Conservation (phyloP, 2,888 invertebrate genomes). For the Apamea monoglypha region DNA sequence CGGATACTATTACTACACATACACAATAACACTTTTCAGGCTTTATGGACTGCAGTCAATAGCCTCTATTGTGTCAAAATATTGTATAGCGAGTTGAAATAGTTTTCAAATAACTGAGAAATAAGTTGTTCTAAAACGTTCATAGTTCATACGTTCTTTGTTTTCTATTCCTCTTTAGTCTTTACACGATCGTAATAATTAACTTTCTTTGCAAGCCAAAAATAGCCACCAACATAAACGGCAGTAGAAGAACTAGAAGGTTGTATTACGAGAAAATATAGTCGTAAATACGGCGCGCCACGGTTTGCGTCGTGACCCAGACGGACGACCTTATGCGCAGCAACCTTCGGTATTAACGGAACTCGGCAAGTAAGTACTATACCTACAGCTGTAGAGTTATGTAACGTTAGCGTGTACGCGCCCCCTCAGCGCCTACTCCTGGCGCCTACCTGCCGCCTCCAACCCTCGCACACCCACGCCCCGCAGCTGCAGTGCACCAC, state of each 20-base stretch:
- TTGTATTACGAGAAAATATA: conserved; percentile 58
- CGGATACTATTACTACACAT: conserved; percentile 45
- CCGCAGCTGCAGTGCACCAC: conserved; percentile 83
- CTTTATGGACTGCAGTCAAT: background rate
- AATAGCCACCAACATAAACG: conserved; percentile 42
- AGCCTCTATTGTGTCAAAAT: conserved; percentile 2
- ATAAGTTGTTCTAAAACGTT: background rate
- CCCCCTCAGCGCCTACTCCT: conserved; percentile 72
- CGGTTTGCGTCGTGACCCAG: conserved; percentile 76
- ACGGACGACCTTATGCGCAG: conserved; percentile 83
- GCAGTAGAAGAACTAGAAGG: conserved; percentile 47
- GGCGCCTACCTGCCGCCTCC: conserved; percentile 71
- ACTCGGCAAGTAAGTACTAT: conserved; percentile 73
- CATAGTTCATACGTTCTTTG: background rate
- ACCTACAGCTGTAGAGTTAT: conserved; percentile 68
- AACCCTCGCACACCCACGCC: conserved; percentile 71
- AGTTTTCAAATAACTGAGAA: conserved; percentile 1
- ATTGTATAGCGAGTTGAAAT: background rate
- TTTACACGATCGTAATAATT: conserved; percentile 3
- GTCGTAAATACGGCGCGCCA: conserved; percentile 63
- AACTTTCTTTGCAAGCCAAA: conserved; percentile 45
- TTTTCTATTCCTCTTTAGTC: conserved; percentile 10
- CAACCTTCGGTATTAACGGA: conserved; percentile 86
- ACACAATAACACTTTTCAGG: conserved; percentile 24
- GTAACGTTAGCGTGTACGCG: conserved; percentile 70